Base-by-base conservation (phyloP, 2,888 invertebrate genomes). In the Latrodectus hesperus region DNA sequence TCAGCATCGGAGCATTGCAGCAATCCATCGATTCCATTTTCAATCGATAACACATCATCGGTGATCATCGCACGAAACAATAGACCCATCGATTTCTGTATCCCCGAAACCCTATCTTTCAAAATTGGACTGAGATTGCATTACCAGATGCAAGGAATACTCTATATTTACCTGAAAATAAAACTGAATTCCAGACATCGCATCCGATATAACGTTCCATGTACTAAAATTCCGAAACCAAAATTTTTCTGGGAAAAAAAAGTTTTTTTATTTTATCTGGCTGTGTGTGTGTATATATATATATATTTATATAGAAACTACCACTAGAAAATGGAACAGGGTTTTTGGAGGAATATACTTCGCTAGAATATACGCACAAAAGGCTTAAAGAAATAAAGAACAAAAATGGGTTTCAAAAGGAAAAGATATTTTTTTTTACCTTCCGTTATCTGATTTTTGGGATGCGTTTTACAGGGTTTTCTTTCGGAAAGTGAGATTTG, bases 31-130 rank as follows among this genome's bases (percentile, higher is more conserved):
- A 87, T 87, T 87, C 81, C 64, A 17, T 77, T 73, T 77, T 72
- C 71, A 87, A 87, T 87, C 86, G 86, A 87, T 87, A 87, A 71
- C 71, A 72, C 76, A 87, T 87, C 81, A 87, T 87, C 86, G 86
- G 81, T 76, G 81, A 87, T 87, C 86, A 87, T 80, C 81, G 49
- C 81, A 76, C 81, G 75, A 87, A 87, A 87, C 86, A 87, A 87
- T 87, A 87, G 86, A 87, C 76, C 81, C 86, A 87, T 87, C 81
- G 86, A 87, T 87, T 87, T 67, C 22, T n/a, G 76, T 52, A 67
- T 60, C 76, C 67, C 68, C 72, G 79, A 77, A 87, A 87, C 86
- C 86, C 81, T 81, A 87, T 87, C 86, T 87, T 81, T 87, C 81
- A 87, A 87, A 87, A 87, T 87, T 81, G 86, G 75, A 77, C 76